phyloP scores from a whole-genome alignment of 2,888 invertebrate species.

The Sesia apiformis region DNA sequence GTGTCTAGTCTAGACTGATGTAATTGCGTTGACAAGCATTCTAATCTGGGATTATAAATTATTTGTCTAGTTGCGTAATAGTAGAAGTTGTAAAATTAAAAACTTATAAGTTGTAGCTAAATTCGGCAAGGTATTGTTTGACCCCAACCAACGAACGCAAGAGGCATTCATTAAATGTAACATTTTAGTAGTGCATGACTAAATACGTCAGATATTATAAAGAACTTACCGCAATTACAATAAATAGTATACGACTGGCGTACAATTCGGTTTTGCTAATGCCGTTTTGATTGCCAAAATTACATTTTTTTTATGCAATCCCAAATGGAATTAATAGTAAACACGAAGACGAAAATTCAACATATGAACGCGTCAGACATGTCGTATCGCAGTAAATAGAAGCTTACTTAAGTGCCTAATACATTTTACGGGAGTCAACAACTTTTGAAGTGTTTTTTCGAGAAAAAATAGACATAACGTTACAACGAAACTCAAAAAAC shows the following conservation, averaged over 20 bases:
- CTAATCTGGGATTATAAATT: constrained; percentile 10
- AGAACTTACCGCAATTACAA: constrained; percentile 21
- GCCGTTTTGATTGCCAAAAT: constrained; percentile 53
- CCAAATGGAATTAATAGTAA: constrained; percentile 7
- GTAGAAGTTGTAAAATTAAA: not conserved
- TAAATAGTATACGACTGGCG: constrained; percentile 23
- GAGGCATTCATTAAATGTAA: constrained; percentile 12
- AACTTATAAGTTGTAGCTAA: not conserved
- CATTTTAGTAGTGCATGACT: constrained; percentile 32
- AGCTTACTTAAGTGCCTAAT: constrained; percentile 32
- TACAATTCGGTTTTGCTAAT: constrained; percentile 49
- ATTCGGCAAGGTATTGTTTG: not conserved
- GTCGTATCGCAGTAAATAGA: constrained; percentile 30
- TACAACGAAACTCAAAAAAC: constrained; percentile 11
- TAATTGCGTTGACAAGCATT: constrained; percentile 1
- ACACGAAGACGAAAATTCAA: not conserved
- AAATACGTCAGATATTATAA: constrained; percentile 35
- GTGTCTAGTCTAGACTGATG: constrained; percentile 8
- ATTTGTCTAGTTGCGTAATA: not conserved
- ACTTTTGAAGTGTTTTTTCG: constrained; percentile 18
- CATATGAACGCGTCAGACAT: constrained; percentile 8
- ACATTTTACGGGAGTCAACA: constrained; percentile 22
- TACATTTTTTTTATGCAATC: constrained; percentile 24
- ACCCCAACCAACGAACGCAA: constrained; percentile 4
- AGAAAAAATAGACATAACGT: constrained; percentile 16